Conservation (phyloP, 2,113 vertebrate genomes). For the Pomatorhinus ruficollis region DNA sequence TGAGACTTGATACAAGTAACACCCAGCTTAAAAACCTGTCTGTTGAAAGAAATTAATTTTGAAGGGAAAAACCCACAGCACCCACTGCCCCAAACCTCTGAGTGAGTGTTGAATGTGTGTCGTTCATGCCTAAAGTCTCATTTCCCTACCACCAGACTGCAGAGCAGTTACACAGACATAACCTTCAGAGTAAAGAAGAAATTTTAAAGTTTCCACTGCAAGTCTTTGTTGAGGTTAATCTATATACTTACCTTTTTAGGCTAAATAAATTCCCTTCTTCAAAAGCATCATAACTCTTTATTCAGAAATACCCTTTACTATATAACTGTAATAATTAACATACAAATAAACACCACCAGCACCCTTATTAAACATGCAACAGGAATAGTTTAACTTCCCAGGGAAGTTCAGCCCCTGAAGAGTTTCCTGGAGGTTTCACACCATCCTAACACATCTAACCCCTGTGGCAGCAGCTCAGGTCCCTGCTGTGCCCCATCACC, state of each 20-base stretch:
- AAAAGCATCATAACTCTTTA: fast-evolving
- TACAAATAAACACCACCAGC: neutral
- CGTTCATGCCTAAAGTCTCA: neutral
- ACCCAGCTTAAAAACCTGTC: neutral
- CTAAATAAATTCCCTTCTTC: neutral
- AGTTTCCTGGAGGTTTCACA: neutral
- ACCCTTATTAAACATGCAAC: fast-evolving
- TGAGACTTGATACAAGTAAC: neutral
- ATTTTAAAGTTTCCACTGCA: neutral
- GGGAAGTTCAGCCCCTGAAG: neutral
- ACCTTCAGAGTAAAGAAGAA: neutral
- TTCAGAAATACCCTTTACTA: neutral
- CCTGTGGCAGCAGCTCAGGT: neutral
- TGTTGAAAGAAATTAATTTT: neutral
- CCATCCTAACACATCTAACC: neutral
- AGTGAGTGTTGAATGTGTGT: neutral
- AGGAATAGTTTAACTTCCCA: neutral
- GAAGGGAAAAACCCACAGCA: neutral
- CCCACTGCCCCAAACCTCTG: neutral
- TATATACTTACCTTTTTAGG: neutral
- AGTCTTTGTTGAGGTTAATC: neutral
- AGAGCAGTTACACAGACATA: neutral
- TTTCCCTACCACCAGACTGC: neutral
- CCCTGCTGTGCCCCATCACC: neutral
- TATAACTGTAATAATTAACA: fast-evolving